Percentiles rank a stretch among this genome's conserved stretches.
Evolutionary conservation across 2,797 vertebrate genomes (phyloP).

Genomic region (Enteromius trimaculatus): DNA sequence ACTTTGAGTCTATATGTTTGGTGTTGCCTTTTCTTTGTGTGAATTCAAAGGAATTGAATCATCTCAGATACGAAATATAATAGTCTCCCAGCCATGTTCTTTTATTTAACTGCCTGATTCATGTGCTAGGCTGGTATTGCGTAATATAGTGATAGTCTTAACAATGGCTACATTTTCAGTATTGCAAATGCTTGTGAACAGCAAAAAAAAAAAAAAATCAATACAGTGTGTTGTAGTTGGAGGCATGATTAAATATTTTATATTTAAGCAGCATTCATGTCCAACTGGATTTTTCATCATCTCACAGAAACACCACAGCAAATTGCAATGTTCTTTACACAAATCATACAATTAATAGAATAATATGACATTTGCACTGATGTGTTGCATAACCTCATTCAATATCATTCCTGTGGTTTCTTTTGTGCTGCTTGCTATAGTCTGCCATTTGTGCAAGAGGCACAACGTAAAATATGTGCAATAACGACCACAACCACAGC

Average conservation of each 20-base stretch:
- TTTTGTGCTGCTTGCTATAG: slow-evolving; percentile 32
- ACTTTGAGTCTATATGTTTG: background rate
- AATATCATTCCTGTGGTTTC: slow-evolving; percentile 27
- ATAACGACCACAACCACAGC: slow-evolving; percentile 16
- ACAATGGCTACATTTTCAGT: slow-evolving; percentile 4
- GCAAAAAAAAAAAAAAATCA: background rate
- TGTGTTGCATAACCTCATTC: slow-evolving; percentile 5
- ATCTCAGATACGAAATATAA: background rate
- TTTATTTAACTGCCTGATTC: background rate
- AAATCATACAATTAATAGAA: slow-evolving; percentile 15
- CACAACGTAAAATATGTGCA: slow-evolving; percentile 22
- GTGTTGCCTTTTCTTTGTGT: background rate
- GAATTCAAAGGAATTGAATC: background rate
- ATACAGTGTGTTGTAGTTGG: background rate
- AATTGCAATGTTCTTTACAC: slow-evolving; percentile 9
- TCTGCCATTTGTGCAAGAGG: slow-evolving; percentile 23
- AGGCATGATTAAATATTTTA: background rate
- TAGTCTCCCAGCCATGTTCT: background rate
- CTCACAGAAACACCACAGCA: background rate
- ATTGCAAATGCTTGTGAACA: slow-evolving; percentile 3
- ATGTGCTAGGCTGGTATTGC: background rate
- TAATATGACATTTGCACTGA: slow-evolving; percentile 17
- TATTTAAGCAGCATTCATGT: background rate
- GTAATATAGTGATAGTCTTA: slow-evolving; percentile 1
- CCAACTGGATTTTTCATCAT: background rate